These are phyloP conservation scores for Podotricha telesiphe DNA, from an alignment of 2,888 invertebrate species.

Conservation along the genomic window DNA sequence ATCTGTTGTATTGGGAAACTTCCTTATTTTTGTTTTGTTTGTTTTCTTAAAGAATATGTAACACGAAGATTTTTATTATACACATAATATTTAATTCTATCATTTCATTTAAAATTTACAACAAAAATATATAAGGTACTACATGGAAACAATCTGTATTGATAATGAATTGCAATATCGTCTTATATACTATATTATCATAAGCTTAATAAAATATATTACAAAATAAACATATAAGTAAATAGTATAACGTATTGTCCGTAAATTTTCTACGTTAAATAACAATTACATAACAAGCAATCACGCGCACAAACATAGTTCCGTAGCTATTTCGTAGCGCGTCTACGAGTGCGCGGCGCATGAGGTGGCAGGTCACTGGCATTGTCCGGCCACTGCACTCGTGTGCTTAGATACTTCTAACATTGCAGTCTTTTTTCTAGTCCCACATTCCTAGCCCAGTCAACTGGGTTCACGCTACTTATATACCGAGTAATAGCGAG, in stretches of 20 bases:
- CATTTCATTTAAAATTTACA: no score
- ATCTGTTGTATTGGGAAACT: no score
- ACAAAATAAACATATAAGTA: not conserved
- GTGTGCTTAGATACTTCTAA: slow-evolving; percentile 81
- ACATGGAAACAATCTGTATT: no score
- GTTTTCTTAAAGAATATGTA: no score
- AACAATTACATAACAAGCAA: not conserved
- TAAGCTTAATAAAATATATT: not conserved
- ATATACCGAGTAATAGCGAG: slow-evolving; percentile 47
- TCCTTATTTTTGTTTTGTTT: no score
- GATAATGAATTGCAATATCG: no score
- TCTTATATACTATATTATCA: no score
- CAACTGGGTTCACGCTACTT: slow-evolving; percentile 57
- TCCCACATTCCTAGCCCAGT: slow-evolving; percentile 71
- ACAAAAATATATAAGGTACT: no score
- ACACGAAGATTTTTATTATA: no score
- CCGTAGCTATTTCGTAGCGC: slow-evolving; percentile 67
- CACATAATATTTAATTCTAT: no score
- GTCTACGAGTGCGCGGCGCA: slow-evolving; percentile 64
- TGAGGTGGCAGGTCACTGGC: slow-evolving; percentile 73
- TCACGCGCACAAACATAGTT: slow-evolving; percentile 21
- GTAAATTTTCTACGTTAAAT: not conserved
- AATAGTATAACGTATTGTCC: not conserved
- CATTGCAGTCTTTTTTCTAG: slow-evolving; percentile 79
- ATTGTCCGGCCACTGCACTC: slow-evolving; percentile 79